These are phyloP conservation scores for Sebastes taczanowskii DNA, from an alignment of 2,797 vertebrate species.

Conservation along the genomic window DNA sequence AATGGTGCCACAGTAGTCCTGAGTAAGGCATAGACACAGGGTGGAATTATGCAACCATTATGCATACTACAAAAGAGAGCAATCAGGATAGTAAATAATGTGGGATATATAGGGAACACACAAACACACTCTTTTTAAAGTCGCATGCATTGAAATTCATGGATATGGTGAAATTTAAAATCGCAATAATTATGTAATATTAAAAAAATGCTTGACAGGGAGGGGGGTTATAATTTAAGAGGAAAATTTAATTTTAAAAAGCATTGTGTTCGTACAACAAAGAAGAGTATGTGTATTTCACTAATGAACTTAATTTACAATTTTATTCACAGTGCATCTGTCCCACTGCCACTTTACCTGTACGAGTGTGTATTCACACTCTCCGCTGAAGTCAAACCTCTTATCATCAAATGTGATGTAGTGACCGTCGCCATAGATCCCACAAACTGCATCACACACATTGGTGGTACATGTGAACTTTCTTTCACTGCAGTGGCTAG, in stretches of 20 bases:
- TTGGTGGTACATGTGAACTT: slow-evolving; percentile 87
- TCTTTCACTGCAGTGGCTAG: slow-evolving; percentile 85
- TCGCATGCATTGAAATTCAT: no score
- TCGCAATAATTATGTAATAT: no score
- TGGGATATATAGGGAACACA: no score
- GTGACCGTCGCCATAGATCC: slow-evolving; percentile 92
- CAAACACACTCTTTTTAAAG: no score
- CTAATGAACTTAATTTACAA: not conserved
- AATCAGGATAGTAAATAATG: no score
- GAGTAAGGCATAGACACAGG: slow-evolving; percentile 1
- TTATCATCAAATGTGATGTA: slow-evolving; percentile 92
- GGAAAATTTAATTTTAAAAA: no score
- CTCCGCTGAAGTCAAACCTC: slow-evolving; percentile 89
- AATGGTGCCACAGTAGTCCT: slow-evolving; percentile 86
- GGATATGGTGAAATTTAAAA: no score
- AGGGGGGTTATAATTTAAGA: no score
- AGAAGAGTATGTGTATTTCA: no score
- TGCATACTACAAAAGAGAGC: no score
- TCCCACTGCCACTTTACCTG: slow-evolving; percentile 81
- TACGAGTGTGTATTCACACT: slow-evolving; percentile 91
- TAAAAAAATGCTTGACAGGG: no score
- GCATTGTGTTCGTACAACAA: no score
- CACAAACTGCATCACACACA: slow-evolving; percentile 86
- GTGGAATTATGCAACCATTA: not conserved
- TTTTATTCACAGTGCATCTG: not conserved